Base-by-base conservation (phyloP, 2,797 vertebrate genomes). In the Onychomys torridus region DNA sequence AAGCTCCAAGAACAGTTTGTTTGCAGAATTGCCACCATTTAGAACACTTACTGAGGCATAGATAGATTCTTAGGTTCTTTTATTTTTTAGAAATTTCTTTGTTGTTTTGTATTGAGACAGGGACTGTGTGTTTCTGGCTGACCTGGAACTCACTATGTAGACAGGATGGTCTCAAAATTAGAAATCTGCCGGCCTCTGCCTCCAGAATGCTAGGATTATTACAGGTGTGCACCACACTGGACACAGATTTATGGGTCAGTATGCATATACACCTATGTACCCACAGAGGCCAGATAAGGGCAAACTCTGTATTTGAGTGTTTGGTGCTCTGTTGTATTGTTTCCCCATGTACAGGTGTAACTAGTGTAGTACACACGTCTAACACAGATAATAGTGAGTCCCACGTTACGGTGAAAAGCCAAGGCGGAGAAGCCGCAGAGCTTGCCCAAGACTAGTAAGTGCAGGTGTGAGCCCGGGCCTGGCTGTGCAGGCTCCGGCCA, bases 1-100 rank as follows among this genome's bases (percentile, higher is more conserved):
- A 81, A 92, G 84, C 49, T 55, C 73, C n/a, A 76, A 57, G 88
- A 77, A 95, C 59, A 69, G 79, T 76, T 61, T 43, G 83, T 73
- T 91, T 65, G 16, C 52, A 43, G 27, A 90, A 94, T 91, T 4
- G 2, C 46, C 43, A 73, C 71, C 55, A 23, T 61, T 27, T 61
- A 88, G 71, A 67, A 67, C 27, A 65, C 67, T 14, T 12, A 43
- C 52, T 19, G 32, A 32, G 49, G 49, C 8, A 8, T 13, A 46
- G 43, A 57, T 0, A 75, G 32, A 21, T 12, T 71, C 76, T 76
- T 71, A 67, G 32, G 52, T 52, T 52, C 2, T 52, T 52, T 52
- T 1, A n/a, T 13, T 52, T 13, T 52, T 52, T 52, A 52, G 52
- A 52, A 52, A 52, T 52, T 52, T 52, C 52, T 52, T 52, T 52